A percentile compares a stretch with the other conserved stretches of the same genome.
Conservation (phyloP, 2,797 vertebrate genomes). For the Poeciliopsis turneri region DNA sequence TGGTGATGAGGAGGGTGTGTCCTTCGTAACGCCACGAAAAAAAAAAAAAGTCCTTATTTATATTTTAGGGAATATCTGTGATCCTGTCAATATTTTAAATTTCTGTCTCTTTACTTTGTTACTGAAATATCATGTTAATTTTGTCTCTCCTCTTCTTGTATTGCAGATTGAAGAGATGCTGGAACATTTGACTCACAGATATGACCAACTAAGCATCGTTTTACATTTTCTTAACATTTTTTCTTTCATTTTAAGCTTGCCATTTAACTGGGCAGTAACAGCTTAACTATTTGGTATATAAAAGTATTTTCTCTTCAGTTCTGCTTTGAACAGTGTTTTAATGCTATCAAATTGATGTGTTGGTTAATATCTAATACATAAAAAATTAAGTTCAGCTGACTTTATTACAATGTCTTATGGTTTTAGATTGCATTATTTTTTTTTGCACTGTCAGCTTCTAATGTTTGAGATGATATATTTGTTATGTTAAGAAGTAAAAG, state of each 20-base stretch:
- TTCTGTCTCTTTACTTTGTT: background rate
- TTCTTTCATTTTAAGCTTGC: background rate
- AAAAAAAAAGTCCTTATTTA: background rate
- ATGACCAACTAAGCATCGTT: background rate
- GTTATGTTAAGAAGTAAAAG: background rate
- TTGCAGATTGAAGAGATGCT: constrained; percentile 43
- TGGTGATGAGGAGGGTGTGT: constrained; percentile 49
- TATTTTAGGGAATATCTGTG: background rate
- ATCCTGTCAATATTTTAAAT: background rate
- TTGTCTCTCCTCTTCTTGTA: constrained; percentile 22
- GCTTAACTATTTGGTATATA: background rate
- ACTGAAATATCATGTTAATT: constrained; percentile 26
- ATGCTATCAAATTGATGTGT: background rate
- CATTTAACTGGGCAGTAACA: background rate
- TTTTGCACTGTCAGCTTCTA: background rate
- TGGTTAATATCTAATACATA: background rate
- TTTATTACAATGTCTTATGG: constrained; percentile 10
- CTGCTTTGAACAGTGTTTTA: constrained; percentile 10
- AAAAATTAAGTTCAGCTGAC: background rate
- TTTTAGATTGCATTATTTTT: background rate
- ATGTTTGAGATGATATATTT: background rate
- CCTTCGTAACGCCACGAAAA: background rate
- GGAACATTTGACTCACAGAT: constrained; percentile 12
- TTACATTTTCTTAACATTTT: background rate
- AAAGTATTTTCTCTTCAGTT: background rate